Percentiles rank a stretch among this genome's conserved stretches.
These are phyloP conservation scores for Lordiphosa mommai DNA, from an alignment of 1,140 invertebrate genomes.

Conservation along the genomic window DNA sequence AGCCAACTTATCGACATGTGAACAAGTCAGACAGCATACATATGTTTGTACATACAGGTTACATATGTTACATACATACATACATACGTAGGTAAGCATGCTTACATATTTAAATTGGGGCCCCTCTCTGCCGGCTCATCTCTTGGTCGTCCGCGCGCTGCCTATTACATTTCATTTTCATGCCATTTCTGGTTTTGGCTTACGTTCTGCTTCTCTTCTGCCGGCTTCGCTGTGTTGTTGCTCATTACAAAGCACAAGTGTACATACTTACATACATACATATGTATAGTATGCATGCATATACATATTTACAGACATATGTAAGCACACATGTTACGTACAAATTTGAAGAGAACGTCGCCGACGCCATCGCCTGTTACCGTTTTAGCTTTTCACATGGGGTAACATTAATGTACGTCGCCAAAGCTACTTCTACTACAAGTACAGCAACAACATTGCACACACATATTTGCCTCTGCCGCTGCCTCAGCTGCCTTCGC, in stretches of 20 bases:
- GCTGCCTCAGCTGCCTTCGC: background rate
- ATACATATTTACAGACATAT: conserved; percentile 23
- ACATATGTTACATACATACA: conserved; percentile 4
- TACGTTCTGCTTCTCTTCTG: conserved; percentile 18
- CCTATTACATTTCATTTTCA: conserved; percentile 66
- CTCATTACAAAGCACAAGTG: conserved; percentile 52
- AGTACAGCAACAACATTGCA: conserved; percentile 50
- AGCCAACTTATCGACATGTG: conserved; percentile 23
- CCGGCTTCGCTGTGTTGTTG: conserved; percentile 17
- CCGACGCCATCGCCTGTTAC: conserved; percentile 44
- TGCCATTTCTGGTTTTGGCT: conserved; percentile 69
- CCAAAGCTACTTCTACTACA: conserved; percentile 29
- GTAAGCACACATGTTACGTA: conserved; percentile 36
- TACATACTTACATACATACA: conserved; percentile 16
- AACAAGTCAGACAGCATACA: conserved; percentile 8
- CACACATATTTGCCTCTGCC: conserved; percentile 25
- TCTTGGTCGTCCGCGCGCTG: conserved; percentile 20
- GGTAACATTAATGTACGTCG: conserved; percentile 40
- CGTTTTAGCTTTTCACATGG: conserved; percentile 67
- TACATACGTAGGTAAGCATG: background rate
- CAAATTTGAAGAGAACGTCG: conserved; percentile 58
- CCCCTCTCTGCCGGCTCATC: conserved; percentile 7
- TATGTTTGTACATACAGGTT: conserved; percentile 12
- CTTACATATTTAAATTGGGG: conserved; percentile 36
- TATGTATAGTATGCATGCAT: conserved; percentile 27